Base-by-base conservation (phyloP, 2,797 vertebrate species). In the Rhynchotus rufescens region DNA sequence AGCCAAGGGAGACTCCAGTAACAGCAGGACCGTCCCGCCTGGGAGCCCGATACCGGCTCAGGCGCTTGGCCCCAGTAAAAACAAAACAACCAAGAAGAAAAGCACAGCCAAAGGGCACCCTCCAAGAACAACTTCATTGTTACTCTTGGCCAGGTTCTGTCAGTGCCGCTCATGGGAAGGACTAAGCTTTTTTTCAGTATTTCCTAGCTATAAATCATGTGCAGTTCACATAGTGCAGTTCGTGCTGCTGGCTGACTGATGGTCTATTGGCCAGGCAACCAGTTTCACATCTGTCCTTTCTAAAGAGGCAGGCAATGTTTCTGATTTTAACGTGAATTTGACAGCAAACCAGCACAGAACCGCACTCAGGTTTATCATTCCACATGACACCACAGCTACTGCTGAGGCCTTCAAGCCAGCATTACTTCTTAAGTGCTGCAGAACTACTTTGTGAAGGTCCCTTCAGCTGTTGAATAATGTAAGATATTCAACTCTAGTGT, bases 151-250 rank as follows among this genome's bases (percentile, higher is more conserved):
- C 61, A 84, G 62, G 67, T 59, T 40, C 60, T 61, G 66, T 9
- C 36, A 68, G 51, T 4, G 6, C 3, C 83, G 47, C 25, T 78
- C 54, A 59, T 21, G 56, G 52, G n/a, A 89, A 79, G 23, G 78
- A 61, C 15, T 13, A 74, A 7, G 25, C 7, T 65, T 54, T 10
- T 89, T 83, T 88, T 81, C 72, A 84, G 57, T 44, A 54, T 71
- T 86, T 82, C 73, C 86, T 77, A 80, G 89, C 93, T 42, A 88
- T 38, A 89, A 89, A 76, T 54, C 68, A 64, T 49, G 77, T 4
- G n/a, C 83, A 71, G 52, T 32, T 88, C 80, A 81, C 4, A 2
- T 36, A 77, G 61, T 54, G 49, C 40, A 51, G 22, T 51, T 51
- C 49, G 30, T 8, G 21, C 28, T 38, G 25, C 36, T n/a, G 61